Conservation (phyloP, 1,140 invertebrate species). For the Aphelenchoides fujianensis region DNA sequence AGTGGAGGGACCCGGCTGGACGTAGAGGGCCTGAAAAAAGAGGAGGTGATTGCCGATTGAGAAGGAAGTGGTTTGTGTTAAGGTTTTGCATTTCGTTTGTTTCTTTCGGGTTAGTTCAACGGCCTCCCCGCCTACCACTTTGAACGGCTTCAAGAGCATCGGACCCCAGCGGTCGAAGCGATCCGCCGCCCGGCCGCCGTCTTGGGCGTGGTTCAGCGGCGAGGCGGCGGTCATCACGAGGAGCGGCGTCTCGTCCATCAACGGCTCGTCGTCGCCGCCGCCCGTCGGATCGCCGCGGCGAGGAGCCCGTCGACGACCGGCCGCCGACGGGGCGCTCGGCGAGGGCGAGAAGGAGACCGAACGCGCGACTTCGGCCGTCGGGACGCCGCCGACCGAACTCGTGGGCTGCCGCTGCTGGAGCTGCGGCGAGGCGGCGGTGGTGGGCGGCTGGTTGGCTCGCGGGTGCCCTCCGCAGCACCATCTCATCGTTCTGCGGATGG, state of each 20-base stretch:
- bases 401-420: not conserved
- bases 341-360: not conserved
- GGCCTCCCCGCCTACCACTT: conserved; percentile 37
- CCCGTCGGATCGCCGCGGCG: not conserved
- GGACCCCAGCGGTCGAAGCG: conserved; percentile 24
- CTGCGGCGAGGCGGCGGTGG: not conserved
- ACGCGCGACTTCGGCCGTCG: not conserved
- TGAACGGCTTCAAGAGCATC: conserved; percentile 26
- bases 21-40: conserved; percentile 27
- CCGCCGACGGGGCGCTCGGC: not conserved
- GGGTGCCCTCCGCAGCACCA: not conserved
- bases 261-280: not conserved
- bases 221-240: not conserved
- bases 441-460: not conserved
- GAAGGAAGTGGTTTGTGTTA: conserved; percentile 18
- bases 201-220: conserved; percentile 7
- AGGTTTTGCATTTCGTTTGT: not conserved
- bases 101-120: conserved; percentile 9
- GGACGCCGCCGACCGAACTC: not conserved
- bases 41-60: conserved; percentile 9
- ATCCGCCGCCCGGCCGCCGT: not conserved
- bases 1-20: not conserved
- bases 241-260: conserved; percentile 4
- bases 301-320: not conserved
- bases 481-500: not conserved